Conservation (phyloP, 1,140 invertebrate species). For the Leptinotarsa texana region DNA sequence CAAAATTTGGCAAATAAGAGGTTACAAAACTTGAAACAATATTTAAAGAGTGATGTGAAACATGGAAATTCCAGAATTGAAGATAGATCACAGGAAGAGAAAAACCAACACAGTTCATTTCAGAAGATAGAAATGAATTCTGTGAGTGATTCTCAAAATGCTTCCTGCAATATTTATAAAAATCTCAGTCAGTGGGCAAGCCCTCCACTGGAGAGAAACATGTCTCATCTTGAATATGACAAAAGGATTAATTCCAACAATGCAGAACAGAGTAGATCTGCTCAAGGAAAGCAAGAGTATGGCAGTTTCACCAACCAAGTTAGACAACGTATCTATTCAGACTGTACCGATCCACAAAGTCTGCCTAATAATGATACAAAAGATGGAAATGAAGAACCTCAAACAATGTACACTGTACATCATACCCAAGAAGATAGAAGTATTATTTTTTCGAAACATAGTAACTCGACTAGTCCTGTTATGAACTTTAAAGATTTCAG, state of each 20-base stretch:
- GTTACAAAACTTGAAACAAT: conserved; percentile 8
- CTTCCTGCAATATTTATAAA: conserved; percentile 2
- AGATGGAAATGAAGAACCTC: too few species aligned
- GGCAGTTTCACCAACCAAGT: too few species aligned
- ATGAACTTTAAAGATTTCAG: not conserved
- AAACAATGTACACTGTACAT: not conserved
- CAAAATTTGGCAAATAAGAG: conserved; percentile 11
- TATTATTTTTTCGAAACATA: not conserved
- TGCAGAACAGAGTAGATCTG: too few species aligned
- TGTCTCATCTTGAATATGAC: not conserved
- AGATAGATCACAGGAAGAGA: not conserved
- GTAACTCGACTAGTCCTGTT: not conserved
- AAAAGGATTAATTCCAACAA: too few species aligned
- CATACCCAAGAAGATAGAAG: not conserved
- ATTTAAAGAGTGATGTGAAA: not conserved
- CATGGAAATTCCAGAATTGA: not conserved
- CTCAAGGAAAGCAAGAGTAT: too few species aligned
- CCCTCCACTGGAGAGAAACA: not conserved
- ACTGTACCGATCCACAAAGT: too few species aligned
- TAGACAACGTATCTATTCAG: too few species aligned
- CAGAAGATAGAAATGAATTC: not conserved
- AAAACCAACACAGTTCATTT: not conserved
- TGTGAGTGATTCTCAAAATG: not conserved
- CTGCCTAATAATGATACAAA: too few species aligned
- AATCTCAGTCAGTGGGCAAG: not conserved